Evolutionary conservation across 2,888 invertebrate species (phyloP).

Genomic region (Drosophila birchii): DNA sequence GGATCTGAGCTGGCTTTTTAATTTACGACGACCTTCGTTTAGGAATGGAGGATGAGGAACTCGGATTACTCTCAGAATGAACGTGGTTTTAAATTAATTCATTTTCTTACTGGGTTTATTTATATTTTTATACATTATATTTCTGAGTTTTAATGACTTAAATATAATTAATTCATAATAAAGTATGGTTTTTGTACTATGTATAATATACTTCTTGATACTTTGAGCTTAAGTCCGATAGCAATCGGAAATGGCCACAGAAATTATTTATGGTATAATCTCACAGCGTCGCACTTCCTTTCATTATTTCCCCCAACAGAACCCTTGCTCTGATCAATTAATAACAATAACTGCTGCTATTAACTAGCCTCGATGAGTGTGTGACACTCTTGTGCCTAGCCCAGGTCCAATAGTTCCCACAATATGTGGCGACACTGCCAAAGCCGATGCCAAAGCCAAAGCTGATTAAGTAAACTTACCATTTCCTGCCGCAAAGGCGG

Average conservation of each 20-base stretch:
- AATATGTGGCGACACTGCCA: constrained; percentile 52
- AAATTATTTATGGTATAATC: neutral
- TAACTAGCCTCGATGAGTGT: constrained; percentile 67
- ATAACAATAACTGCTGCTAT: constrained; percentile 62
- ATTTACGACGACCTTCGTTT: constrained; percentile 45
- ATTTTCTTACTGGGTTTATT: neutral
- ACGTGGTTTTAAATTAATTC: neutral
- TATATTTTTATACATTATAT: neutral
- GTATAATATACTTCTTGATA: neutral
- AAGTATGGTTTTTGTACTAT: too few relatives aligned
- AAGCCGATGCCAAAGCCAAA: constrained; percentile 55
- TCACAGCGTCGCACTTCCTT: constrained; percentile 4
- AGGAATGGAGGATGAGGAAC: constrained; percentile 2
- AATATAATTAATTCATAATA: neutral
- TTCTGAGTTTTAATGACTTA: neutral
- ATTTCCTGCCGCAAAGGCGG: constrained; percentile 82
- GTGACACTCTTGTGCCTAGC: constrained; percentile 21
- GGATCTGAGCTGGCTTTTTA: constrained; percentile 49
- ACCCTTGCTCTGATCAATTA: constrained; percentile 58
- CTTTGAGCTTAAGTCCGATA: neutral
- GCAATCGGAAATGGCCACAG: neutral
- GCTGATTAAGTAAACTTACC: constrained; percentile 81
- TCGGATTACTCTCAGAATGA: neutral
- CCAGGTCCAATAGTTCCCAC: constrained; percentile 61
- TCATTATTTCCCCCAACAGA: constrained; percentile 1